phyloP scores from a whole-genome alignment of 2,888 invertebrate species.

The Drosophila prostipennis region DNA sequence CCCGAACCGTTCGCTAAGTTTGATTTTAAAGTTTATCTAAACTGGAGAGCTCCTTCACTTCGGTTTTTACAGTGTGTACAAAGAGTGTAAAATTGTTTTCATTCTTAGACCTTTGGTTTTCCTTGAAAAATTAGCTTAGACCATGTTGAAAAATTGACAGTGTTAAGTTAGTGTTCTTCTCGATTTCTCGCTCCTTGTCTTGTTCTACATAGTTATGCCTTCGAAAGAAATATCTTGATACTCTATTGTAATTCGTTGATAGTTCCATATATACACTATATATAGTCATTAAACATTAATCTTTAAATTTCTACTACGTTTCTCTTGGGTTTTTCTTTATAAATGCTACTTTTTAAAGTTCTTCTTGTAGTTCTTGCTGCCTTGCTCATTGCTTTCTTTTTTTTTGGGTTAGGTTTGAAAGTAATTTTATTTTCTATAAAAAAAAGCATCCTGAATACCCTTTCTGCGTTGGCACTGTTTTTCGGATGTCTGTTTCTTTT shows the following conservation, averaged over 20 bases:
- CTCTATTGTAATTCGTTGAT: constrained; percentile 73
- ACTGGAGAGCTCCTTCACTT: constrained; percentile 39
- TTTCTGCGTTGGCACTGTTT: constrained; percentile 36
- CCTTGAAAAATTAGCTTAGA: constrained; percentile 49
- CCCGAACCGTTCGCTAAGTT: constrained; percentile 55
- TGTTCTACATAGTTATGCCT: constrained; percentile 19
- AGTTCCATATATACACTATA: constrained; percentile 64
- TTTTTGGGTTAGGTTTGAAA: constrained; percentile 6
- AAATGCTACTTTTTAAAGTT: constrained; percentile 74
- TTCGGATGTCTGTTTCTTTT: background rate
- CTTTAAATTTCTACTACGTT: constrained; percentile 38
- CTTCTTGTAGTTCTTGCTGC: constrained; percentile 13
- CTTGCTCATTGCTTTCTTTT: background rate
- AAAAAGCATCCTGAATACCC: constrained; percentile 26
- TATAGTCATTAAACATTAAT: constrained; percentile 47
- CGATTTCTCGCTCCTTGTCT: constrained; percentile 10
- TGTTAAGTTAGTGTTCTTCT: constrained; percentile 51
- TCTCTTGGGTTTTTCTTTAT: constrained; percentile 45
- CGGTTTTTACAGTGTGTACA: constrained; percentile 54
- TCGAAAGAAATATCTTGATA: constrained; percentile 37
- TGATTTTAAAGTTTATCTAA: constrained; percentile 67
- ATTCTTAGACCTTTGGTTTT: constrained; percentile 22
- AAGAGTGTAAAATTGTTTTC: constrained; percentile 68
- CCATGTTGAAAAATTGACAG: constrained; percentile 72
- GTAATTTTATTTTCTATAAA: constrained; percentile 7